These are phyloP conservation scores for Maniola hyperantus DNA, from an alignment of 2,888 invertebrate species.

Conservation along the genomic window DNA sequence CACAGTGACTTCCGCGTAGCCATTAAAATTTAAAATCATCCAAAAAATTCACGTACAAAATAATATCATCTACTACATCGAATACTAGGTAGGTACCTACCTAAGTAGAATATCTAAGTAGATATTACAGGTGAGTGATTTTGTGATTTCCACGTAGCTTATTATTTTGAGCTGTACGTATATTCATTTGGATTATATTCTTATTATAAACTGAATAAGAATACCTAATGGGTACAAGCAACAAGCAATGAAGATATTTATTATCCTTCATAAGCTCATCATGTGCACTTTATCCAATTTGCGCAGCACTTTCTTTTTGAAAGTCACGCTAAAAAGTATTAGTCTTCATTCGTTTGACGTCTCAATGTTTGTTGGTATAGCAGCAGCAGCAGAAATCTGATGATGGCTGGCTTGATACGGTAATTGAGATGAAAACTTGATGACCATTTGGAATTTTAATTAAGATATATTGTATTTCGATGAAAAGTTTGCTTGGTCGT, in stretches of 20 bases:
- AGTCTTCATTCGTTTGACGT: conserved; percentile 78
- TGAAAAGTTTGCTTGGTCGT: background rate
- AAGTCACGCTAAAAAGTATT: conserved; percentile 72
- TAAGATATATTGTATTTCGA: too few relatives aligned
- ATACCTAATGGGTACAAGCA: background rate
- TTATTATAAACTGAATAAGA: background rate
- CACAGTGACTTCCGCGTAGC: too few relatives aligned
- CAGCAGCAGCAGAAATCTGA: conserved; percentile 63
- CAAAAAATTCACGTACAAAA: too few relatives aligned
- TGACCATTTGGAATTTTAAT: background rate
- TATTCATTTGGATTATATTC: too few relatives aligned
- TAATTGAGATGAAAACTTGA: conserved; percentile 36
- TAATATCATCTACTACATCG: too few relatives aligned
- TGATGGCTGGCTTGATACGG: conserved; percentile 45
- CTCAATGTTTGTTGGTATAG: conserved; percentile 66
- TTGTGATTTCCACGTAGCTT: background rate
- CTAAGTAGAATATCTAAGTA: background rate
- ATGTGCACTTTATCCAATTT: conserved; percentile 66
- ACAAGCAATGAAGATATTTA: conserved; percentile 26
- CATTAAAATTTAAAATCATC: too few relatives aligned
- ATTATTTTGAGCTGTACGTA: too few relatives aligned
- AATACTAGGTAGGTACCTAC: too few relatives aligned
- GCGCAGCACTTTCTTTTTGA: conserved; percentile 68
- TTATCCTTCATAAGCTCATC: conserved; percentile 33
- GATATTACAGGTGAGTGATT: too few relatives aligned